Base-by-base conservation (phyloP, 2,888 invertebrate genomes). In the Cryptus armator region DNA sequence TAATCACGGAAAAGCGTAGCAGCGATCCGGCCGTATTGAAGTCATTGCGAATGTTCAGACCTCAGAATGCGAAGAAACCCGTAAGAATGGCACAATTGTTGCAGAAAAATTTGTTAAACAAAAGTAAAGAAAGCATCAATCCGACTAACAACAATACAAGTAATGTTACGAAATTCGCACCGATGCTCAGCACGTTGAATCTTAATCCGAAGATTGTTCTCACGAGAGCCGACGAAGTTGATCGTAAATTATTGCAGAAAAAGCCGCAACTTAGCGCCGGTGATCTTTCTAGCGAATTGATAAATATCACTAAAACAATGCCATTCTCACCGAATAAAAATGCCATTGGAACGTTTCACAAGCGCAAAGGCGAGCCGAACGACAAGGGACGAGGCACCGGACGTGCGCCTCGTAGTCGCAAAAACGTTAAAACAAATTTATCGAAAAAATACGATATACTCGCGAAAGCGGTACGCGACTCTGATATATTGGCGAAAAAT, bases 21-120 rank as follows among this genome's bases (percentile, higher is more conserved):
- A 94, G 95, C 85, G 95, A 95, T 89, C 95, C 95, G 1, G 94
- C 94, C 16, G 95, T 95, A 6, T 90, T 95, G 3, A 95, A 95
- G 90, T 94, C 94, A 4, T 89, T 95, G 62, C 90, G 95, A 82
- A 95, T 95, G 94, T 95, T 95, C 86, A 92, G 95, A 87, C 94
- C 94, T 3, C 92, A 93, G 7, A 93, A 91, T 70, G 80, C 90
- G 7, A 93, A 92, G 80, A 86, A 85, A 62, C 90, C 90, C 0
- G 89, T 89, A 24, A 89, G 91, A 64, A 89, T 89, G 71, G 86
- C 83, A 16, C 92, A 89, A 81, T 90, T 90, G 82, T 74, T 90
- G 77, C 91, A 89, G 62, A 91, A 91, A 83, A 93, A 90, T 85
- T 76, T 92, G 14, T 59, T 90, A 14, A 89, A 83, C 62, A 85